Percentiles rank a stretch among this genome's conserved stretches.
Conservation (phyloP, 2,888 invertebrate genomes). For the Dromius quadrimaculatus region DNA sequence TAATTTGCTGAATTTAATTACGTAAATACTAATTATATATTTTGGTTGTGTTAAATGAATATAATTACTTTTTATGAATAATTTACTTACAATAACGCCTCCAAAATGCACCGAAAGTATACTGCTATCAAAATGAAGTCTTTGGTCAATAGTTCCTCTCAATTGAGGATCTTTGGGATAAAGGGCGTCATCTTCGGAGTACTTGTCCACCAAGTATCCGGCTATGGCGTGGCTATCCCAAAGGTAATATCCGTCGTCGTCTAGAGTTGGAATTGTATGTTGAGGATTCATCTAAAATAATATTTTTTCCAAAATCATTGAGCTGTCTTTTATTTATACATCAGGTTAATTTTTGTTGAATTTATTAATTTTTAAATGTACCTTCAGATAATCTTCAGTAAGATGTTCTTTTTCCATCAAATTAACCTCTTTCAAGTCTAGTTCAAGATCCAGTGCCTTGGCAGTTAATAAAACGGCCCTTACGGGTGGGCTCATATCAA, state of each 20-base stretch:
- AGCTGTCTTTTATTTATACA: background rate
- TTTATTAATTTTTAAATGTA: too few species aligned
- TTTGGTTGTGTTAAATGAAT: background rate
- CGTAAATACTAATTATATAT: background rate
- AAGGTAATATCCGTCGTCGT: constrained; percentile 69
- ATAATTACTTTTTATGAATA: background rate
- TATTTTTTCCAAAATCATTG: background rate
- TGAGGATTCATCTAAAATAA: constrained; percentile 67
- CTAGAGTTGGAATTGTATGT: constrained; percentile 72
- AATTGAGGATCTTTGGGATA: constrained; percentile 70
- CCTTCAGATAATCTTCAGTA: constrained; percentile 66
- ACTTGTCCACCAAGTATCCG: constrained; percentile 61
- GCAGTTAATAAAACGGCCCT: constrained; percentile 71
- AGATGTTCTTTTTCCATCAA: constrained; percentile 65
- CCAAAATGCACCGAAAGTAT: background rate
- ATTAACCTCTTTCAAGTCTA: constrained; percentile 68
- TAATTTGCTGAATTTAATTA: too few species aligned
- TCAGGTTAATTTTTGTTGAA: background rate
- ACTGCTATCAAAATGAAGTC: constrained; percentile 70
- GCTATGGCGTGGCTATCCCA: constrained; percentile 70
- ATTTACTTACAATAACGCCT: background rate
- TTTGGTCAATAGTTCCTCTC: constrained; percentile 69
- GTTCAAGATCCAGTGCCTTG: constrained; percentile 64
- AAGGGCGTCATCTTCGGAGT: constrained; percentile 66
- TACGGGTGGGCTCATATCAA: constrained; percentile 69